Conservation (phyloP, 2,113 vertebrate genomes). For the Callocephalon fimbriatum region DNA sequence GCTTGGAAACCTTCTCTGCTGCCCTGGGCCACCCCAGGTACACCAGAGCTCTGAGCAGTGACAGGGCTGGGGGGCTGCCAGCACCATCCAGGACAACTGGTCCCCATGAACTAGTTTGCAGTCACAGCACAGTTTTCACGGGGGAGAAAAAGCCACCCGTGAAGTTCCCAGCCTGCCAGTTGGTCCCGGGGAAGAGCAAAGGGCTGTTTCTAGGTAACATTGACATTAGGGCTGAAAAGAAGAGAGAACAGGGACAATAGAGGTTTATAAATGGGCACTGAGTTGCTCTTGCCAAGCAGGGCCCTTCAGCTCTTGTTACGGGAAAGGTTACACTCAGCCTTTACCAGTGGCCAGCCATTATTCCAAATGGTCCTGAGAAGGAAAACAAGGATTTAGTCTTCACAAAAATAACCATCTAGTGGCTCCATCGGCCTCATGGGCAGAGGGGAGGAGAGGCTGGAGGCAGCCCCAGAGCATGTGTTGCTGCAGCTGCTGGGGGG, state of each 20-base stretch:
- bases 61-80: background rate
- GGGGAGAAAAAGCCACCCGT: background rate
- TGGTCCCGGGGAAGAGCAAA: background rate
- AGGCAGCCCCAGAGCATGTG: background rate
- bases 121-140: background rate
- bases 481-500: conserved; percentile 15
- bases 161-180: background rate
- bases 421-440: rapidly evolving
- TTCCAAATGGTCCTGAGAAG: background rate
- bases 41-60: background rate
- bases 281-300: conserved; percentile 17
- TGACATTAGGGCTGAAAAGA: conserved; percentile 6
- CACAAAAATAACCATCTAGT: background rate
- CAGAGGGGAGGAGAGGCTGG: background rate
- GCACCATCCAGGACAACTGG: background rate
- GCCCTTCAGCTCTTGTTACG: background rate
- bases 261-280: background rate
- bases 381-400: background rate
- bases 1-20: background rate
- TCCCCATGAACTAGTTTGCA: background rate
- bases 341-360: background rate
- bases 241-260: conserved; percentile 11
- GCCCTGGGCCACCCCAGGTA: background rate
- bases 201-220: conserved; percentile 46
- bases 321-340: background rate